Base-by-base conservation (phyloP, 2,113 vertebrate species). In the Rhipidura dahli region DNA sequence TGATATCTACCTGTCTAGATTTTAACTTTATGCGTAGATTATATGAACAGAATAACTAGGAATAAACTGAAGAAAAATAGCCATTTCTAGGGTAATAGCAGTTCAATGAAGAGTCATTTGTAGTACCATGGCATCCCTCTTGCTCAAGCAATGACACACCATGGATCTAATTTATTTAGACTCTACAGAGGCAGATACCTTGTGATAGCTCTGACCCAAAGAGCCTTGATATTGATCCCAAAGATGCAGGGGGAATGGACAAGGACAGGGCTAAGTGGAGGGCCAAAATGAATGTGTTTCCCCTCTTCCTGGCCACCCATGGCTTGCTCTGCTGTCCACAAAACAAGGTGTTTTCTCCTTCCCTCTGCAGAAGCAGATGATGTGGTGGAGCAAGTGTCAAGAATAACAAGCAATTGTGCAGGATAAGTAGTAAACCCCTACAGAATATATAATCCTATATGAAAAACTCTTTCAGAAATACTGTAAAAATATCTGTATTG, bases 321-420 rank as follows among this genome's bases (percentile, higher is more conserved):
- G 11, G 5, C 37, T 78, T 66, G 44, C 47, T 87, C 30, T 56
- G 57, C 40, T 65, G 49, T 76, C 57, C 77, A 66, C 17, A 66
- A 91, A 65, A 79, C 31, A 64, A 79, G 30, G 27, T 40, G 9
- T 78, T 83, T 93, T 69, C 31, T 79, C 37, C 27, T 73, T 50
- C 59, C 63, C 19, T 65, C n/a, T 86, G 53, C 35, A 66, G 31
- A 44, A 79, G 18, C 16, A 79, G 69, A 53, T 45, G 23, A 72
- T 60, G n/a, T 0, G 1, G 39, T 70, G 18, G 31, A 64, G 47
- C 24, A 82, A 76, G 35, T 30, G n/a, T 65, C 44, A 86, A 66
- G 64, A 92, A 79, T 87, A 66, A 87, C n/a, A 91, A 73, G 15
- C 17, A 85, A 13, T 80, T 50, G 22, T 60, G 20, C 39, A 80